phyloP scores from a whole-genome alignment of 1,140 invertebrate species.

The Cyclargus thomasi region DNA sequence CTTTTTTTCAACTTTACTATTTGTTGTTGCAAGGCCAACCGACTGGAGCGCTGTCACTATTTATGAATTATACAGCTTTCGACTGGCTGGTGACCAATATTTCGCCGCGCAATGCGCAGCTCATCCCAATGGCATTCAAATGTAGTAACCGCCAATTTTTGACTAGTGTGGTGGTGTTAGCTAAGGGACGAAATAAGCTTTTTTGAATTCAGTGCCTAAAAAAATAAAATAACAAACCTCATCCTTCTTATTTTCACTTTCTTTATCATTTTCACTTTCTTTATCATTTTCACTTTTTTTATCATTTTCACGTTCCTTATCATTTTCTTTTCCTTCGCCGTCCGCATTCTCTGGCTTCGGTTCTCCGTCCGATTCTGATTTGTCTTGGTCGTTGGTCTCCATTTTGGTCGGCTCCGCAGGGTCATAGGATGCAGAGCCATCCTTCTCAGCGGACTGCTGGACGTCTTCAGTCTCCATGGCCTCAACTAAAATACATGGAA shows the following conservation, averaged over 20 bases:
- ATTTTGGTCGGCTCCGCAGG: neutral
- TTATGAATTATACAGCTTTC: too few species aligned
- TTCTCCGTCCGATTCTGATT: neutral
- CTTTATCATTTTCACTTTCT: slow-evolving; percentile 6
- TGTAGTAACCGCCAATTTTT: too few species aligned
- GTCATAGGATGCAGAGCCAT: neutral
- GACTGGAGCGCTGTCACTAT: too few species aligned
- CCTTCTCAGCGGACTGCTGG: neutral
- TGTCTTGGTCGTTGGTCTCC: slow-evolving; percentile 17
- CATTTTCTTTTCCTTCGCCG: slow-evolving; percentile 28
- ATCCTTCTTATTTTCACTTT: neutral
- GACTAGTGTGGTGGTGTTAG: too few species aligned
- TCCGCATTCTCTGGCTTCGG: slow-evolving; percentile 19
- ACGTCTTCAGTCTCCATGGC: neutral
- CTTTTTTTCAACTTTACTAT: too few species aligned
- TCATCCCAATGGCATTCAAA: too few species aligned
- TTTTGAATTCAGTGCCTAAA: too few species aligned
- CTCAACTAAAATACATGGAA: neutral
- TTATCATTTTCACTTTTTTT: slow-evolving; percentile 10
- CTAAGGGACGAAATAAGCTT: too few species aligned
- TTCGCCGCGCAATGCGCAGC: too few species aligned
- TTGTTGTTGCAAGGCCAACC: too few species aligned
- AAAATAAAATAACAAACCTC: slow-evolving; percentile 4
- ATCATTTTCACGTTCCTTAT: too few species aligned
- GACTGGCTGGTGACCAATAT: too few species aligned